phyloP scores from a whole-genome alignment of 2,888 invertebrate genomes.

The Ormyrus nitidulus region DNA sequence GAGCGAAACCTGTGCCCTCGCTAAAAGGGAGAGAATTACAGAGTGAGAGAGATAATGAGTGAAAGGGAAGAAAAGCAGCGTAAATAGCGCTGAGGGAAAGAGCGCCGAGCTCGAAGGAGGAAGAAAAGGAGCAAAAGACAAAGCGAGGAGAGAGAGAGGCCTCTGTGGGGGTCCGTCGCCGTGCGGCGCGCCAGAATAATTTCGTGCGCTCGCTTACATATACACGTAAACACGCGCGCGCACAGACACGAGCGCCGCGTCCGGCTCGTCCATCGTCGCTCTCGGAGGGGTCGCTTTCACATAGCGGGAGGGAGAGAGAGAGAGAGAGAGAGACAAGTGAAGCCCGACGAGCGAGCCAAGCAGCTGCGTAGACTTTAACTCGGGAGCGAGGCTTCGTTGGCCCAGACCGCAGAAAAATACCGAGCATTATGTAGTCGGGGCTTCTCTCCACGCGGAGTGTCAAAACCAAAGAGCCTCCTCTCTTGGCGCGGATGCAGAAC shows the following conservation, averaged over 20 bases:
- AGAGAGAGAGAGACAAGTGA: conserved; percentile 17
- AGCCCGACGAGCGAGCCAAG: conserved; percentile 14
- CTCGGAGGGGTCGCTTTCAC: conserved; percentile 40
- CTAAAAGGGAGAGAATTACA: not conserved
- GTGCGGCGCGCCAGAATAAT: conserved; percentile 49
- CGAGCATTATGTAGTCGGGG: not conserved
- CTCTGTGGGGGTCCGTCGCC: conserved; percentile 42
- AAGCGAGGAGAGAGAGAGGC: not conserved
- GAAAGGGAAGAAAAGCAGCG: not conserved
- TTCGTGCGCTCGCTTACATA: conserved; percentile 19
- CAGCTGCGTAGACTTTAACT: conserved; percentile 26
- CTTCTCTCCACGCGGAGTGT: not conserved
- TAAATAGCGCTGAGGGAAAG: conserved; percentile 10
- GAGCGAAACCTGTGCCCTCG: too few species aligned
- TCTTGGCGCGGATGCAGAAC: too few species aligned
- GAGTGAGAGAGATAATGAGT: conserved; percentile 29
- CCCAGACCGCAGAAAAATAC: conserved; percentile 5
- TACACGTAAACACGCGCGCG: conserved; percentile 45
- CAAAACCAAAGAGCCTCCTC: too few species aligned
- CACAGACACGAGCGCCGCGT: too few species aligned
- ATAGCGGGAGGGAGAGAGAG: conserved; percentile 12
- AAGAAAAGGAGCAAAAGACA: not conserved
- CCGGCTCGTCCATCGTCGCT: not conserved
- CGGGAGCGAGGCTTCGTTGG: not conserved
- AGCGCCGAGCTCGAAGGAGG: not conserved